Conservation (phyloP, 92 coral and sea anemone genomes). For the Epizoanthus fatuus region DNA sequence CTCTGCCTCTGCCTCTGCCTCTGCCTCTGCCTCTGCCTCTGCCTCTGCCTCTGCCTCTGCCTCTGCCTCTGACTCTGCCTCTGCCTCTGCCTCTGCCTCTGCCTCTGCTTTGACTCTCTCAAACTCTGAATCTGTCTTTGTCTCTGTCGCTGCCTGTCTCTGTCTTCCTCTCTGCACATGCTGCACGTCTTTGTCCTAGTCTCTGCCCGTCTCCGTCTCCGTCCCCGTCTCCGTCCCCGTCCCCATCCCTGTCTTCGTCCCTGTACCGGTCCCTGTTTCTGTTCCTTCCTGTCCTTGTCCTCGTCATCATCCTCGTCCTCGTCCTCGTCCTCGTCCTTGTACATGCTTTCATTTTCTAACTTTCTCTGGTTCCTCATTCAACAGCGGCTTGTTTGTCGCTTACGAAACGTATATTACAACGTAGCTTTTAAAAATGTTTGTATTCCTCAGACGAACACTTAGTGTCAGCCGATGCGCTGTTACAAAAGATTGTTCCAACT, state of each 20-base stretch:
- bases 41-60: background rate
- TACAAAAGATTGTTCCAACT: conserved; percentile 81
- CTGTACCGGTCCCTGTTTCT: background rate
- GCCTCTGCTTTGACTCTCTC: too few species aligned
- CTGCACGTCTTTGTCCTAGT: too few species aligned
- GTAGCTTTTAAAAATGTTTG: too few species aligned
- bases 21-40: background rate
- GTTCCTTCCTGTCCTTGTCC: background rate
- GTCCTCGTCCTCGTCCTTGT: background rate
- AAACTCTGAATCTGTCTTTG: too few species aligned
- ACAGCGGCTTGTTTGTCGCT: background rate
- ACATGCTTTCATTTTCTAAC: background rate
- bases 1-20: too few species aligned
- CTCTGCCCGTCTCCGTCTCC: too few species aligned
- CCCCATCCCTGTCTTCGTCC: background rate
- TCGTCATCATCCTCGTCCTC: background rate
- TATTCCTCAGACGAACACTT: conserved; percentile 66
- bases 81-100: too few species aligned
- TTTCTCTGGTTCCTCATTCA: too few species aligned
- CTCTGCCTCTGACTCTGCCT: background rate
- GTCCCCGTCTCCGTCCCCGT: too few species aligned
- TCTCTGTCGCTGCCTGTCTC: too few species aligned
- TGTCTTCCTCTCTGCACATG: too few species aligned
- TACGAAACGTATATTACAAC: too few species aligned
- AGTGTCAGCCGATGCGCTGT: conserved; percentile 74